Evolutionary conservation across 2,797 vertebrate genomes (phyloP), one percentile per base, ranked within the genome.

Genomic region (Lutjanus argentimaculatus): DNA sequence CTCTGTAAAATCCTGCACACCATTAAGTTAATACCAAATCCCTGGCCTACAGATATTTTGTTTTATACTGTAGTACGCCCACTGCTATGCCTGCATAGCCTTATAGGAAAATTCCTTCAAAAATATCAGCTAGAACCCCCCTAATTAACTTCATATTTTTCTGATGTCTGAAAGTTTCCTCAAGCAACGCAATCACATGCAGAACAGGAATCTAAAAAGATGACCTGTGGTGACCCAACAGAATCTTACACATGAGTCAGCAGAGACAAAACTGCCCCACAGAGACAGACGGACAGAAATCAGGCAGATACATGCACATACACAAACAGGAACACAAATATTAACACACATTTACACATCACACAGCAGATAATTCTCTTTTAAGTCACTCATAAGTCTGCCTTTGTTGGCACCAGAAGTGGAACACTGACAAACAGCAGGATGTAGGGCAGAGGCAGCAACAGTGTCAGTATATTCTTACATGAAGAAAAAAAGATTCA

Each of bases 41-140:
- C 56, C 16, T 87, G 75, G 83, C 91, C 75, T 83, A 69, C 67
- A 89, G 88, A 84, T 88, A 86, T 89, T 83, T 86, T 70, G 64
- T 75, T 82, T 88, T 42, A 74, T 58, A 56, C 59, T 79, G 40
- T 72, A 58, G 48, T 51, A 82, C 66, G 0, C 83, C 82, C 66
- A 75, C 85, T 8, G 14, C 55, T 52, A 70, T 75, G 67, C 73
- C 67, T 52, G 25, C 22, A 16, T 63, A 67, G 73, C 63, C 43
- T 69, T 67, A 51, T 67, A 56, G 22, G 55, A 83, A 57, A 63
- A 74, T 81, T 77, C 63, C 79, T 76, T 83, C 14, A 36, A 56
- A 75, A 78, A 82, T 67, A 80, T 73, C 83, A 68, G 75, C 59
- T 11, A 56, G 69, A 61, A 17, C 36, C 21, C 58, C 25, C 55